These are phyloP conservation scores for Tokudaia muenninki DNA, from an alignment of 2,797 vertebrate genomes.

Conservation along the genomic window DNA sequence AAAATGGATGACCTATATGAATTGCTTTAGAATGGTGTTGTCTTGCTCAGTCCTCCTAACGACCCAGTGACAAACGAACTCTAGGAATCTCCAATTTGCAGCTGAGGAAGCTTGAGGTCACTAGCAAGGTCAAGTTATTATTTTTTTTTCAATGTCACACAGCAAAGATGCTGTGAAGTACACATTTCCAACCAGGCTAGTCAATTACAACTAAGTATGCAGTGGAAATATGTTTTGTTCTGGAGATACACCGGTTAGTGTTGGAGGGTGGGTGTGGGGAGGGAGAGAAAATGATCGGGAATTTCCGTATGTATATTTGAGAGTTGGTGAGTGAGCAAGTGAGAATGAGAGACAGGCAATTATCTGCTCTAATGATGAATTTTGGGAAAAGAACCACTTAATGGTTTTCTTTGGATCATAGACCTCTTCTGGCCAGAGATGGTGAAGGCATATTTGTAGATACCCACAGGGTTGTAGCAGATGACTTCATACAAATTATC, in stretches of 20 bases:
- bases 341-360: neutral
- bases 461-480: neutral
- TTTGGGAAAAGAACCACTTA: neutral
- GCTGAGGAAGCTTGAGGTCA: conserved; percentile 12
- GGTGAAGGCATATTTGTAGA: neutral
- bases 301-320: neutral
- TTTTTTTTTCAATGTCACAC: neutral
- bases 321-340: neutral
- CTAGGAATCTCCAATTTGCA: neutral
- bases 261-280: neutral
- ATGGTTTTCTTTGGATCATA: conserved; percentile 14
- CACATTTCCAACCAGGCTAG: neutral
- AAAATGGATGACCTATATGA: neutral
- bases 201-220: neutral
- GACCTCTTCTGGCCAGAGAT: neutral
- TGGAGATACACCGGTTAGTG: neutral
- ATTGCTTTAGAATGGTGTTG: neutral
- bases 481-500: neutral
- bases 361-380: neutral
- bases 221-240: neutral
- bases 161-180: neutral
- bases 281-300: neutral
- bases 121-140: neutral
- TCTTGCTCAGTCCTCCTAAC: conserved; percentile 7
- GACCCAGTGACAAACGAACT: neutral